These are phyloP conservation scores for Euleptes europaea DNA, from an alignment of 2,113 vertebrate genomes.

Conservation along the genomic window DNA sequence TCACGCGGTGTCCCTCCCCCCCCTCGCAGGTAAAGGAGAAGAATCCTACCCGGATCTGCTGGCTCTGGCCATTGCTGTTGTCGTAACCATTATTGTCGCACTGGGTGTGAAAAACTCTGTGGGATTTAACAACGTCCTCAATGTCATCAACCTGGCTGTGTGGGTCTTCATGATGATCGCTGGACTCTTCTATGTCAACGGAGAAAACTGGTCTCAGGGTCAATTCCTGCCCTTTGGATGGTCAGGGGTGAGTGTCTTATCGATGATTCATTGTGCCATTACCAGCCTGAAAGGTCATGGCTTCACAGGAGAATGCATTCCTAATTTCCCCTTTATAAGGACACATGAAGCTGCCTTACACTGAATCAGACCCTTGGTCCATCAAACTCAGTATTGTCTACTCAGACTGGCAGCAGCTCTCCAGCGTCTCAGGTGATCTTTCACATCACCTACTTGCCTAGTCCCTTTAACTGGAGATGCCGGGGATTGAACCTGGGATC, in stretches of 20 bases:
- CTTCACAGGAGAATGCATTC: too few species aligned
- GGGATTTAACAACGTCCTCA: conserved; percentile 93
- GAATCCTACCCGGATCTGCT: conserved; percentile 93
- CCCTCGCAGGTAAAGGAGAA: conserved; percentile 88
- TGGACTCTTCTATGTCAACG: conserved; percentile 89
- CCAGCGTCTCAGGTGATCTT: too few species aligned
- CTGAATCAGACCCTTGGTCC: too few species aligned
- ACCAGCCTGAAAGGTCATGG: background rate
- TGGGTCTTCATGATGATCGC: conserved; percentile 96
- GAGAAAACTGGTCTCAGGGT: conserved; percentile 89
- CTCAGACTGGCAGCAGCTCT: too few species aligned
- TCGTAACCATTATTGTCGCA: conserved; percentile 88
- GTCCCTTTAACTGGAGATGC: too few species aligned
- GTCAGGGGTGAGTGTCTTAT: conserved; percentile 89
- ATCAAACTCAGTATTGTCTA: too few species aligned
- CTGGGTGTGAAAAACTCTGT: conserved; percentile 94
- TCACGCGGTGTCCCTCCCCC: background rate
- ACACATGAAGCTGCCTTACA: too few species aligned
- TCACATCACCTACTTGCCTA: too few species aligned
- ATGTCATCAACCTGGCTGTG: conserved; percentile 89
- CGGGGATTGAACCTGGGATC: too few species aligned
- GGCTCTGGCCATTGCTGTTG: conserved; percentile 88
- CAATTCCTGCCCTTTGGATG: conserved; percentile 92
- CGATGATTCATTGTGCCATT: background rate
- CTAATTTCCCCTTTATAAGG: background rate